Evolutionary conservation across 2,113 vertebrate genomes (phyloP), one percentile per base, ranked within the genome.

Genomic region (Gavia stellata): DNA sequence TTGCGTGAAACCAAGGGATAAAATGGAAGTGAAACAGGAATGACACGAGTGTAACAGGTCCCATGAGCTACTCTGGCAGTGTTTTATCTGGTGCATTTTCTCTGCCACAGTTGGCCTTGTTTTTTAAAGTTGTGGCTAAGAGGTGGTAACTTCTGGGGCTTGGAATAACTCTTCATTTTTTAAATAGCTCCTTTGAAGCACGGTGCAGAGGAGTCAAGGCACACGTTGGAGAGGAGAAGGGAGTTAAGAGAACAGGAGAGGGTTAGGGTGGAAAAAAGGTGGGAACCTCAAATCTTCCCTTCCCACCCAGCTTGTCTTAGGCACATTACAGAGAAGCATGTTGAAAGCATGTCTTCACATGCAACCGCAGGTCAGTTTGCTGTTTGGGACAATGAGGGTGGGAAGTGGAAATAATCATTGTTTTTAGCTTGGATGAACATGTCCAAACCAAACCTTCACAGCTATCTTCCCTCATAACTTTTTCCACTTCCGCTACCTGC

Each of bases 401-500:
- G 91, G 74, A 94, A 96, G 92, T 96, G 96, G 97, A 97, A 96
- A 97, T 80, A 92, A 50, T 59, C 0, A 0, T 81, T 92, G 91
- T 92, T 92, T 96, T 94, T 86, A 89, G 67, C 81, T 90, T 6
- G 3, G n/a, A 91, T 59, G 40, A 95, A 61, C 77, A 62, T 45
- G 77, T 91, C 93, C 88, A 97, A 96, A 94, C 86, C 92, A 96
- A 94, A 95, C 85, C 92, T 94, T 92, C 52, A 94, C 84, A 88
- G 73, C 70, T 95, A 90, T 95, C 94, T 97, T 91, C 81, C 94
- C 94, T 96, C 94, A 71, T 96, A 93, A 88, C 78, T 92, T 96
- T 96, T 97, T 97, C 96, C 96, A 92, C 88, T 94, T 97, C 95
- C 96, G 12, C 82, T 96, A 93, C 85, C 91, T 95, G 85, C 81